Base-by-base conservation (phyloP, 2,113 vertebrate genomes). In the Xenus cinereus region DNA sequence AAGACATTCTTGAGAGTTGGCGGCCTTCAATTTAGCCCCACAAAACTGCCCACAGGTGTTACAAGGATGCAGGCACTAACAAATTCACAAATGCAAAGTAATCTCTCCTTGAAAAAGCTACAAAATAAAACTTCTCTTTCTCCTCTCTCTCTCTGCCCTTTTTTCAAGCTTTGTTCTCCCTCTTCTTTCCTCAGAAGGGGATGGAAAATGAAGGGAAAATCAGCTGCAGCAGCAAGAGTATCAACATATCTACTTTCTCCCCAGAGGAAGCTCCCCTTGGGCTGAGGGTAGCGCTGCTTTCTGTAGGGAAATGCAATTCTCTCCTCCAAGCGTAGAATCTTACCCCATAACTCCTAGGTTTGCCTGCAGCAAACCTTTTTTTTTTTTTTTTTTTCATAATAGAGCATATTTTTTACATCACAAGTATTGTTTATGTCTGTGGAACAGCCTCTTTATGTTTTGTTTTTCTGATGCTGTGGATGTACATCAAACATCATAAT, bases 401-500 rank as follows among this genome's bases (percentile, higher is more conserved):
- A 79, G 24, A 60, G 26, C 80, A 63, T 86, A 43, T 71, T 94
- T 89, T 93, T 92, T 45, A 62, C n/a, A 90, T 87, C 80, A 68
- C 23, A 37, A 26, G 8, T 37, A 95, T 66, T 89, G 76, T 68
- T 93, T 94, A 81, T 57, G 63, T 71, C 76, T 80, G 39, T 50
- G 45, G 33, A 95, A 89, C 51, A 77, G 48, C 23, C 67, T 84
- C 71, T 92, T 90, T 66, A 62, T 84, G n/a, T 69, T 81, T 76
- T 93, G 35, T 92, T 92, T 81, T 59, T 68, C 51, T 77, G 77
- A 67, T 62, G 84, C 71, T 72, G 63, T 54, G 73, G 50, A 87
- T 67, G 35, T 87, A 94, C 59, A 95, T 95, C 92, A 93, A 95
- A 85, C 53, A 94, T 51, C 43, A 13, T 83, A 93, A 94, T 48